Percentiles rank a stretch among this genome's conserved stretches.
These are phyloP conservation scores for Tetranychus truncatus DNA, from an alignment of 2,888 invertebrate genomes.

Conservation along the genomic window DNA sequence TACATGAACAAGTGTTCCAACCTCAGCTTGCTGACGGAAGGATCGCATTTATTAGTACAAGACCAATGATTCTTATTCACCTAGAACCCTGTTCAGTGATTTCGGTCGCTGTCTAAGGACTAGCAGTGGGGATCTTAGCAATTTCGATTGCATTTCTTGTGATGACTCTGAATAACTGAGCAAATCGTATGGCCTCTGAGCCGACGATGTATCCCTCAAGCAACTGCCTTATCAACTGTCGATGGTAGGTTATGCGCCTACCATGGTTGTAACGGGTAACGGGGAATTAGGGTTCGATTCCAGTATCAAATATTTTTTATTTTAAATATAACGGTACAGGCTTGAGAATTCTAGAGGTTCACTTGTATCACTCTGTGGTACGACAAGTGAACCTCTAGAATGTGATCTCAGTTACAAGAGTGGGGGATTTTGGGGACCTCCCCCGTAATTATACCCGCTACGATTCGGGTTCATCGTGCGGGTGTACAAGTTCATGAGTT, in stretches of 20 bases:
- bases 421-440: background rate
- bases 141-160: conserved; percentile 17
- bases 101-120: no score
- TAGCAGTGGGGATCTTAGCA: conserved; percentile 18
- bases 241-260: conserved; percentile 29
- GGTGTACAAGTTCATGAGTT: no score
- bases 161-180: conserved; percentile 32
- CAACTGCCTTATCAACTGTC: conserved; percentile 33
- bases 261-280: conserved; percentile 34
- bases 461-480: no score
- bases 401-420: background rate
- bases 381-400: background rate
- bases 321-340: conserved; percentile 31
- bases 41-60: no score
- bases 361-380: background rate
- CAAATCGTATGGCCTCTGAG: conserved; percentile 29
- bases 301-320: conserved; percentile 28
- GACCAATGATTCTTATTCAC: no score
- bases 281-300: conserved; percentile 37
- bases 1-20: no score
- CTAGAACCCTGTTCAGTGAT: no score
- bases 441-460: no score
- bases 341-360: background rate
- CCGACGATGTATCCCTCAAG: conserved; percentile 42
- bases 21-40: no score